Evolutionary conservation across 2,797 vertebrate species (phyloP).

Genomic region (Prunella strophiata): DNA sequence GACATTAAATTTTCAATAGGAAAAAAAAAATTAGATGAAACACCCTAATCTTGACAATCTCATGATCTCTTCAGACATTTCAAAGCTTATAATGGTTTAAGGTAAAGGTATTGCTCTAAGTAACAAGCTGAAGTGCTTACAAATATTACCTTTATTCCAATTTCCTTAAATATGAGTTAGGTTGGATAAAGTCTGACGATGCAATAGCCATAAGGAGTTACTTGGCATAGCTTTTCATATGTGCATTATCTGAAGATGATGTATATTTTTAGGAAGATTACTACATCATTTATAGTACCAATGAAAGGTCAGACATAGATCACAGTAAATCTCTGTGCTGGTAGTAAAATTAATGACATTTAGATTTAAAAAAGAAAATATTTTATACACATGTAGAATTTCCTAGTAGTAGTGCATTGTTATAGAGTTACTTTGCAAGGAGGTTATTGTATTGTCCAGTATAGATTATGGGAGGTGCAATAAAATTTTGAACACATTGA

Average conservation of each 20-base stretch:
- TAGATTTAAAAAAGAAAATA: neutral
- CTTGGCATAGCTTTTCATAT: neutral
- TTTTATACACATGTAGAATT: neutral
- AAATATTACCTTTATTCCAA: neutral
- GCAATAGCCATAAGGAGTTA: neutral
- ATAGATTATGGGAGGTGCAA: neutral
- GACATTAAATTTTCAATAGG: neutral
- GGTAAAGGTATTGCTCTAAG: neutral
- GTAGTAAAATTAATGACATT: neutral
- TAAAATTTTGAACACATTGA: neutral
- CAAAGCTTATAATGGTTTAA: neutral
- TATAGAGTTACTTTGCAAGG: neutral
- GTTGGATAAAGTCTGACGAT: neutral
- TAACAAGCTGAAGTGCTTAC: neutral
- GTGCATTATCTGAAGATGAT: neutral
- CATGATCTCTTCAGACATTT: neutral
- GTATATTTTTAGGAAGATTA: neutral
- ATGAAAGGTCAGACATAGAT: neutral
- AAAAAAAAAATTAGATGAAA: neutral
- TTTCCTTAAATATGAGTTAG: neutral
- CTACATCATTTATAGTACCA: neutral
- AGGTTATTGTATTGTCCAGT: neutral
- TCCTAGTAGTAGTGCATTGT: neutral
- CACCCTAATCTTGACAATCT: neutral
- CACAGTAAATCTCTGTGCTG: neutral